phyloP scores from a whole-genome alignment of 2,113 vertebrate species.

The Eupsittula cactorum region DNA sequence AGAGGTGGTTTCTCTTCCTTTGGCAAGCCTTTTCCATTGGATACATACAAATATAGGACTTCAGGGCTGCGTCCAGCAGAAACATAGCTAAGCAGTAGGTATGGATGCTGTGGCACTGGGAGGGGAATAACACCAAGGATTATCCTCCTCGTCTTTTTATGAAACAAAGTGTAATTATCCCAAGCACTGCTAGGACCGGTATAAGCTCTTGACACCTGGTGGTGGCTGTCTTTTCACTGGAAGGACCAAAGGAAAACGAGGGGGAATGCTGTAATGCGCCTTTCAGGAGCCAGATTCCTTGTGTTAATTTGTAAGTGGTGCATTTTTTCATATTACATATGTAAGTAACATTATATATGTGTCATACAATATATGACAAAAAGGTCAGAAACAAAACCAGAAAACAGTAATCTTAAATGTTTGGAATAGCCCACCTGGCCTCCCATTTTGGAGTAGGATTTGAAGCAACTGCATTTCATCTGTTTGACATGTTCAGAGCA shows the following conservation, averaged over 20 bases:
- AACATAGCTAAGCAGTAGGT: background rate
- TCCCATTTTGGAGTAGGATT: slow-evolving; percentile 51
- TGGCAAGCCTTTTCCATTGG: background rate
- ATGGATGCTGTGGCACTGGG: background rate
- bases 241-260: background rate
- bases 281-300: background rate
- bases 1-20: background rate
- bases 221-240: background rate
- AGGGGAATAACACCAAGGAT: background rate
- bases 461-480: slow-evolving; percentile 62
- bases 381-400: background rate
- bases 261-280: background rate
- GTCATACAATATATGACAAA: background rate
- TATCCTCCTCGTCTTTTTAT: background rate
- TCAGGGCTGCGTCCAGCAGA: background rate
- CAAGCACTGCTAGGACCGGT: background rate
- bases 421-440: background rate
- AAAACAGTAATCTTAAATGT: background rate
- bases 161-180: background rate
- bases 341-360: background rate
- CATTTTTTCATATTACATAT: background rate
- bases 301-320: background rate
- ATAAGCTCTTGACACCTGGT: background rate
- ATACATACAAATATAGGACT: fast-evolving
- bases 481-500: slow-evolving; percentile 74